A percentile compares a stretch with the other conserved stretches of the same genome.
Conservation (phyloP, 2,888 invertebrate species). For the Caenorhabditis panamensis region DNA sequence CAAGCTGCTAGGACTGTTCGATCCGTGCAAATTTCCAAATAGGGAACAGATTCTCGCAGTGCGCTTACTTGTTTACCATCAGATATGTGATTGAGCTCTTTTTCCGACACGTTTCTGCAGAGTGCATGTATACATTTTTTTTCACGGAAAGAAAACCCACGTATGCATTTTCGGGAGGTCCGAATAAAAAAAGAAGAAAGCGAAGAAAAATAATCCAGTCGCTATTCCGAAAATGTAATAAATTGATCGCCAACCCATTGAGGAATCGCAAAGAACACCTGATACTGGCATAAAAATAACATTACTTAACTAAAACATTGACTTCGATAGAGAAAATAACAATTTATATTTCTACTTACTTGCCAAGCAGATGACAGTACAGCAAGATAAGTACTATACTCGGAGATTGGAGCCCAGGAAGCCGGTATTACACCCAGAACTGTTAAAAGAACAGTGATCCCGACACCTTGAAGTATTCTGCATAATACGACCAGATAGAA, state of each 20-base stretch:
- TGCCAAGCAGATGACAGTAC: conserved; percentile 41
- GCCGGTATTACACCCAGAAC: conserved; percentile 41
- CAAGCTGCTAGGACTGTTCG: conserved; percentile 40
- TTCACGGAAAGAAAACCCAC: background rate
- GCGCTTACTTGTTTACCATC: conserved; percentile 25
- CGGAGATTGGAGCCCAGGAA: conserved; percentile 38
- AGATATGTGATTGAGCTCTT: conserved; percentile 27
- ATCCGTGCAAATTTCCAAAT: conserved; percentile 50
- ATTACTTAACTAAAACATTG: conserved; percentile 26
- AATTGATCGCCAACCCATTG: conserved; percentile 52
- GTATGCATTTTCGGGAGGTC: conserved; percentile 45
- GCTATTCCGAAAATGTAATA: conserved; percentile 43
- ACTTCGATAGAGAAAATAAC: background rate
- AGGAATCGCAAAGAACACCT: conserved; percentile 50
- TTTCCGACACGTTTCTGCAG: conserved; percentile 50
- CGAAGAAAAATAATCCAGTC: conserved; percentile 33
- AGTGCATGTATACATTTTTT: background rate
- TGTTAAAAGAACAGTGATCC: conserved; percentile 27
- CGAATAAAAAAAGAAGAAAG: conserved; percentile 47
- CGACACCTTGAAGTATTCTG: conserved; percentile 42
- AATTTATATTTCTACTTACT: conserved; percentile 1
- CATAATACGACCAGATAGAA: conserved; percentile 32
- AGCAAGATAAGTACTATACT: conserved; percentile 46
- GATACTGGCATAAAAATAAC: conserved; percentile 58
- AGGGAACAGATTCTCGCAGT: conserved; percentile 52